Evolutionary conservation across 1,140 invertebrate species (phyloP).

Genomic region (Neotoxoptera formosana): DNA sequence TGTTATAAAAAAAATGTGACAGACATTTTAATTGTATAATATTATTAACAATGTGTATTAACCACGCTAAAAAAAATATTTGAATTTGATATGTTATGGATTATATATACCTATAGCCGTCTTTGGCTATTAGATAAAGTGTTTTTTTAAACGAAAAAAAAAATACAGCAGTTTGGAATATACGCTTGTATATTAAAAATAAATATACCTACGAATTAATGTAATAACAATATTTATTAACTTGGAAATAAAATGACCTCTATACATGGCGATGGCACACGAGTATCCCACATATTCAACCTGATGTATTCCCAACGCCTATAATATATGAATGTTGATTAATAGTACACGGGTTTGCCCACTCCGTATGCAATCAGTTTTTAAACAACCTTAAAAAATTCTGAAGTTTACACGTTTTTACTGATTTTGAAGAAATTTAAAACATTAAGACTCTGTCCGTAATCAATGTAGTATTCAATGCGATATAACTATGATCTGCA

Average conservation of each 20-base stretch:
- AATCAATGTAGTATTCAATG: neutral
- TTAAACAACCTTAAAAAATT: conserved; percentile 6
- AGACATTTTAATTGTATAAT: neutral
- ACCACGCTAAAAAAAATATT: neutral
- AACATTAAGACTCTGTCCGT: neutral
- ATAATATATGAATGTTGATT: neutral
- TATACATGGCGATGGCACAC: neutral
- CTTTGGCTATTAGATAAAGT: neutral
- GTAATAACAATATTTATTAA: neutral
- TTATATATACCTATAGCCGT: neutral
- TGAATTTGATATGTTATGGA: neutral
- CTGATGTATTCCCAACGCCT: neutral
- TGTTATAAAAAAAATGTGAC: neutral
- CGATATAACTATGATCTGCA: neutral
- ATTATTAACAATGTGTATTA: neutral
- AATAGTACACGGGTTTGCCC: neutral
- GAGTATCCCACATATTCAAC: neutral
- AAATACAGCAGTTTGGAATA: neutral
- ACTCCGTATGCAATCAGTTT: neutral
- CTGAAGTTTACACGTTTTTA: neutral
- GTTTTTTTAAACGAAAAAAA: neutral
- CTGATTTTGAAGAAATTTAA: neutral
- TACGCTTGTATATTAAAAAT: too few species aligned
- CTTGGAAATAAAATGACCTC: neutral
- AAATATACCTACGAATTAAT: neutral